Evolutionary conservation across 92 coral and sea anemone genomes (phyloP).

Genomic region (Montipora capitata): DNA sequence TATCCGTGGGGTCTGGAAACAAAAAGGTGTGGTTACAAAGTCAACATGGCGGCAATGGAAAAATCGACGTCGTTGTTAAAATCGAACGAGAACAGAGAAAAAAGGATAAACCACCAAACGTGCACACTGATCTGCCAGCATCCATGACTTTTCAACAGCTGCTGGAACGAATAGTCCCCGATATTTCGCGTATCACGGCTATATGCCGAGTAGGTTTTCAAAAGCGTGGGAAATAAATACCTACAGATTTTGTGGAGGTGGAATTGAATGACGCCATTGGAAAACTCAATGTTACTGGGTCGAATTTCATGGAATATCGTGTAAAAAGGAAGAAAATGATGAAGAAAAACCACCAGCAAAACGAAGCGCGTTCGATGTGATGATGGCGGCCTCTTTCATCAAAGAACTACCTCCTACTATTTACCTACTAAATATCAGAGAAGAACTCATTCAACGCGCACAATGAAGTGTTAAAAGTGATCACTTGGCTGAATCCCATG

Average conservation of each 20-base stretch:
- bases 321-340: not conserved
- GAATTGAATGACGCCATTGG: not conserved
- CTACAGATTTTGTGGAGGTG: slow-evolving; percentile 46
- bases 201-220: slow-evolving; percentile 39
- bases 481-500: slow-evolving; percentile 39
- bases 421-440: slow-evolving; percentile 28
- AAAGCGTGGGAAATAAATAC: slow-evolving; percentile 37
- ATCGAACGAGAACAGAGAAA: not conserved
- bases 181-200: slow-evolving; percentile 38
- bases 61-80: slow-evolving; percentile 27
- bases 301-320: not conserved
- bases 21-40: slow-evolving; percentile 3
- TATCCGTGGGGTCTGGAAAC: slow-evolving; percentile 54
- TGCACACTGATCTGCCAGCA: not conserved
- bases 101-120: slow-evolving; percentile 1
- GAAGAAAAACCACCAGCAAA: slow-evolving; percentile 20
- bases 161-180: not conserved
- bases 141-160: not conserved
- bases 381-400: slow-evolving; percentile 53
- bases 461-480: slow-evolving; percentile 47
- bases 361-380: slow-evolving; percentile 44
- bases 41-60: slow-evolving; percentile 61
- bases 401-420: slow-evolving; percentile 53
- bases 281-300: not conserved
- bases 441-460: slow-evolving; percentile 45